A percentile compares a stretch with the other conserved stretches of the same genome.
Conservation (phyloP, 53 echinoderm and acorn worm species). For the Zoroaster sp. region DNA sequence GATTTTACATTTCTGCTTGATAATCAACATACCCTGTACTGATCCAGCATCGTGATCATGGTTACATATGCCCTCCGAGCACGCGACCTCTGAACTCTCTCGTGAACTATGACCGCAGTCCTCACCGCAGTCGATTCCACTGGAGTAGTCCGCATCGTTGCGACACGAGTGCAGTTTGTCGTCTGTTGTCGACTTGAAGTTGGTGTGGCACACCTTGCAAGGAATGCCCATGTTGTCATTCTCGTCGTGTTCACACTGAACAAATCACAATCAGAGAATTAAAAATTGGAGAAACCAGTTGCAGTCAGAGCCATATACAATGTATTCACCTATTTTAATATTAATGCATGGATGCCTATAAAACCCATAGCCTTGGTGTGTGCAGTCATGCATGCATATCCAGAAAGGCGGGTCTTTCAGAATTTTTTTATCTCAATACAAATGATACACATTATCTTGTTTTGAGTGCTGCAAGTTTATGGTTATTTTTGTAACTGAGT, state of each 20-base stretch:
- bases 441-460: no score
- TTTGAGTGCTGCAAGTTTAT: no score
- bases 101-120: slow-evolving; percentile 73
- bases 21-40: slow-evolving; percentile 19
- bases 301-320: no score
- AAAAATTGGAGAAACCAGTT: no score
- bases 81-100: slow-evolving; percentile 85
- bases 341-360: no score
- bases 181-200: slow-evolving; percentile 23
- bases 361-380: no score
- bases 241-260: slow-evolving; percentile 49
- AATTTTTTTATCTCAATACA: no score
- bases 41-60: slow-evolving; percentile 54
- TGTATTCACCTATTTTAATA: no score
- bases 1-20: not conserved
- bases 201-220: slow-evolving; percentile 60
- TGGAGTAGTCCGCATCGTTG: slow-evolving; percentile 69
- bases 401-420: no score
- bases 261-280: no score
- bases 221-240: slow-evolving; percentile 60
- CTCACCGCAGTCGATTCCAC: slow-evolving; percentile 85
- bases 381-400: no score
- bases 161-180: slow-evolving; percentile 15
- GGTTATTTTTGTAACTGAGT: no score
- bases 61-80: slow-evolving; percentile 84